A percentile compares a stretch with the other conserved stretches of the same genome.
phyloP scores from a whole-genome alignment of 2,113 vertebrate genomes.

The Elephantulus edwardii region DNA sequence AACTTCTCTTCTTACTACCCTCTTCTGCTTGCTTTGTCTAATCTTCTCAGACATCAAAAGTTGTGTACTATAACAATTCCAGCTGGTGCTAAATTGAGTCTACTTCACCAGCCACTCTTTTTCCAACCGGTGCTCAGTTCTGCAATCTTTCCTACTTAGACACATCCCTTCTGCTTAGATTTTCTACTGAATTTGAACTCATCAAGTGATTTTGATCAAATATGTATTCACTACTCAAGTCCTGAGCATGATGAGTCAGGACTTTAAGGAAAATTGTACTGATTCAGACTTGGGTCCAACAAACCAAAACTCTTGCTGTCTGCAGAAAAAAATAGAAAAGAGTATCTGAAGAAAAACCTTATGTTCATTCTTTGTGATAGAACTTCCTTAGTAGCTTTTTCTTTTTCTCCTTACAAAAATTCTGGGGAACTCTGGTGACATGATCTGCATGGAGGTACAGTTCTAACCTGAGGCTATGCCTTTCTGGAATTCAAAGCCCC shows the following conservation, averaged over 20 bases:
- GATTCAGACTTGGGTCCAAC: not conserved
- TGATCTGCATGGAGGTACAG: too few species aligned
- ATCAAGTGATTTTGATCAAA: not conserved
- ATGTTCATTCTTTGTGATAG: not conserved
- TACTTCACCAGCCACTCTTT: not conserved
- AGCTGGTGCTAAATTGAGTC: not conserved
- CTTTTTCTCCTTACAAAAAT: not conserved
- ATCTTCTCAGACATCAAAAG: not conserved
- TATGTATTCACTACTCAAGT: not conserved
- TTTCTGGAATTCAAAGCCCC: too few species aligned
- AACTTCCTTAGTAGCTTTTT: not conserved
- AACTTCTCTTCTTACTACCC: not conserved
- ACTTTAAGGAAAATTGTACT: not conserved
- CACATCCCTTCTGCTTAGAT: not conserved
- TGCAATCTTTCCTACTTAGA: not conserved
- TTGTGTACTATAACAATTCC: not conserved
- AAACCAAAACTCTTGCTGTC: not conserved
- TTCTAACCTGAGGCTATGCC: too few species aligned
- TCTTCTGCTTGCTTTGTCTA: not conserved
- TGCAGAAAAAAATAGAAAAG: not conserved
- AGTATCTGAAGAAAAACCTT: not conserved
- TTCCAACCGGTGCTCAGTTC: not conserved
- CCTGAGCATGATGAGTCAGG: not conserved
- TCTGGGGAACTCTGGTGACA: too few species aligned
- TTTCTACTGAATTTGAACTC: constrained; percentile 32